These are phyloP conservation scores for Orthochromis indermauri DNA, from an alignment of 2,113 vertebrate genomes.

Conservation along the genomic window DNA sequence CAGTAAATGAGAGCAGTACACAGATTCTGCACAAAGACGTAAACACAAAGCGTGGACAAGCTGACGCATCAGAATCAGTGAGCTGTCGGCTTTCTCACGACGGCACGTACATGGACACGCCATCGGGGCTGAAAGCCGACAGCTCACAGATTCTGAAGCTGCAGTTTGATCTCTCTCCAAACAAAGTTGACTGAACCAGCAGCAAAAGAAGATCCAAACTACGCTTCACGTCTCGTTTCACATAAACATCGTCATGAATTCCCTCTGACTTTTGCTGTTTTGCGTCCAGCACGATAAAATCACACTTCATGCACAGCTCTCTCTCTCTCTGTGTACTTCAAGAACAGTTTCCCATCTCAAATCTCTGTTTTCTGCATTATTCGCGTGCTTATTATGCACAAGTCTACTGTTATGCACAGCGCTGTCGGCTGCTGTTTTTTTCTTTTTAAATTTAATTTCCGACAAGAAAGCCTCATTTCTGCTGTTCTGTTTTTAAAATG, in stretches of 20 bases:
- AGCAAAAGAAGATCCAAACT: neutral
- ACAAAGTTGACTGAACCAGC: neutral
- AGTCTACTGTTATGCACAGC: fast-evolving
- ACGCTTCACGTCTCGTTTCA: neutral
- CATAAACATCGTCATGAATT: neutral
- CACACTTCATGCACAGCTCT: neutral
- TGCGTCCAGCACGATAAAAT: neutral
- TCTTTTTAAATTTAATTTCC: neutral
- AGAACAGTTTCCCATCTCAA: fast-evolving
- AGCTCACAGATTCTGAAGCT: neutral
- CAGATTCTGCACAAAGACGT: neutral
- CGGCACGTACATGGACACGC: fast-evolving
- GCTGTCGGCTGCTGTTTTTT: fast-evolving
- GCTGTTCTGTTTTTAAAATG: neutral
- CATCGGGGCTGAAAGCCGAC: neutral
- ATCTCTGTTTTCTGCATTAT: neutral
- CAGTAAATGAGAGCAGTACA: neutral
- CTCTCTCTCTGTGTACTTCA: neutral
- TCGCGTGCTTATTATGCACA: fast-evolving
- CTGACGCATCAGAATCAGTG: fast-evolving
- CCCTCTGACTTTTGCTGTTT: neutral
- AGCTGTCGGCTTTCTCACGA: neutral
- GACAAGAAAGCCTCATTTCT: neutral
- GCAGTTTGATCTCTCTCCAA: neutral
- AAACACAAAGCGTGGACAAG: neutral